Percentiles rank a stretch among this genome's conserved stretches.
phyloP scores from a whole-genome alignment of 2,888 invertebrate genomes.

The Laspeyria flexula region DNA sequence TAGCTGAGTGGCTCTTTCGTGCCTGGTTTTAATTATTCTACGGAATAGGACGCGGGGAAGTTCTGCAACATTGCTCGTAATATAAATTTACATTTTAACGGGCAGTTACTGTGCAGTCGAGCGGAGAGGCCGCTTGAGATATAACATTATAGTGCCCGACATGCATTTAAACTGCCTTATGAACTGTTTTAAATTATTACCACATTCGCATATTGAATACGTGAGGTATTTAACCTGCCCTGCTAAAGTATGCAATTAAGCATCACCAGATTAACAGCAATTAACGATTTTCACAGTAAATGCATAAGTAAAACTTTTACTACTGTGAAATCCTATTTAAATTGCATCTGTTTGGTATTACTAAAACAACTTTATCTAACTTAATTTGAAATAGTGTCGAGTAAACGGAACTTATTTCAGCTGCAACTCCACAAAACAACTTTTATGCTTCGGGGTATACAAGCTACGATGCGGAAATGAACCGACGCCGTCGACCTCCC shows the following conservation, averaged over 20 bases:
- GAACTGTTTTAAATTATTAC: constrained; percentile 54
- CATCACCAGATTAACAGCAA: no score
- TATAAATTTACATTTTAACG: constrained; percentile 67
- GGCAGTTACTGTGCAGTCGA: constrained; percentile 57
- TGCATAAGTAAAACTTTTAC: constrained; percentile 23
- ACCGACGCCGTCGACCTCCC: constrained; percentile 9
- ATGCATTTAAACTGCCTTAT: constrained; percentile 68
- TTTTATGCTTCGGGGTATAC: constrained; percentile 24
- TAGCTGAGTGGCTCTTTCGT: constrained; percentile 34
- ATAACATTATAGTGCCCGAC: constrained; percentile 50
- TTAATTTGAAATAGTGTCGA: constrained; percentile 29
- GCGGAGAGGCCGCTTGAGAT: constrained; percentile 50
- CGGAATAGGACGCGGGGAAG: constrained; percentile 34
- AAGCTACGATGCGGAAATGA: constrained; percentile 29
- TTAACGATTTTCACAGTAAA: no score
- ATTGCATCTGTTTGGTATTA: constrained; percentile 27
- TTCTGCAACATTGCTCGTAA: constrained; percentile 50
- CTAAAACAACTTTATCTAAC: constrained; percentile 22
- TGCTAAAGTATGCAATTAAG: no score
- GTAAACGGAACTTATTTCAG: constrained; percentile 28
- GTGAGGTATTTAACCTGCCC: constrained; percentile 22
- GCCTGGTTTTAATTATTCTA: constrained; percentile 50
- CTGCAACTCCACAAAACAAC: constrained; percentile 22
- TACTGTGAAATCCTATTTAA: constrained; percentile 18
- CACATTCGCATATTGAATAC: constrained; percentile 40